Base-by-base conservation (phyloP, 2,113 vertebrate genomes). In the Microtus richardsoni region DNA sequence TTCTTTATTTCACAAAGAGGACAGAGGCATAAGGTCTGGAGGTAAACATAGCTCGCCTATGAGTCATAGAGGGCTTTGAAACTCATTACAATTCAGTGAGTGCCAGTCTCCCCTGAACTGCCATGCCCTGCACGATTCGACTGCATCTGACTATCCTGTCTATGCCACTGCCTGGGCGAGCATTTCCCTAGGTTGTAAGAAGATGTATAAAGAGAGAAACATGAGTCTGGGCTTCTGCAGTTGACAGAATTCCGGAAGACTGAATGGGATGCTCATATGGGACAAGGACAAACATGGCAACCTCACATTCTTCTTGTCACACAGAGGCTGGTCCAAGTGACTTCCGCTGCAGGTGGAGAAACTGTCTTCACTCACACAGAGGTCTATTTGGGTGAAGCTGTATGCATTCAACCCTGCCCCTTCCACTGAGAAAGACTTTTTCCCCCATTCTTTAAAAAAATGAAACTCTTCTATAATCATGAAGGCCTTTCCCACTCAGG, bases 1-100 rank as follows among this genome's bases (percentile, higher is more conserved):
- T 74, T 47, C 52, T 0, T 54, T 2, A 79, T 87, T 95, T 94
- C 64, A 97, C 64, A 84, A 79, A 90, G 58, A 75, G 44, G 60
- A 68, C 0, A 70, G 5, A 84, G 47, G 44, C 17, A 60, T 39
- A 3, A 0, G 28, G 84, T 86, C 77, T 41, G 71, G 5, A 73
- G 84, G 28, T 62, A 58, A 92, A 88, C 2, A 73, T 1, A 58
- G 1, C 26, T 26, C 36, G 44, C 58, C 54, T 58, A n/a, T 54
- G 11, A 82, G 62, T 92, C 54, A 78, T 41, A 79, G 92, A 95
- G 2, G 71, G n/a, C 26, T 86, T 89, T 52, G 58, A 80, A 77
- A 64, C 4, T 1, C n/a, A 91, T 71, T 71, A 71, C 91, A 70
- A 70, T 44, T 13, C 68, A 36, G 26, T 14, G n/a, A 54, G 2